Base-by-base conservation (phyloP, 2,797 vertebrate genomes). In the Champsocephalus gunnari region DNA sequence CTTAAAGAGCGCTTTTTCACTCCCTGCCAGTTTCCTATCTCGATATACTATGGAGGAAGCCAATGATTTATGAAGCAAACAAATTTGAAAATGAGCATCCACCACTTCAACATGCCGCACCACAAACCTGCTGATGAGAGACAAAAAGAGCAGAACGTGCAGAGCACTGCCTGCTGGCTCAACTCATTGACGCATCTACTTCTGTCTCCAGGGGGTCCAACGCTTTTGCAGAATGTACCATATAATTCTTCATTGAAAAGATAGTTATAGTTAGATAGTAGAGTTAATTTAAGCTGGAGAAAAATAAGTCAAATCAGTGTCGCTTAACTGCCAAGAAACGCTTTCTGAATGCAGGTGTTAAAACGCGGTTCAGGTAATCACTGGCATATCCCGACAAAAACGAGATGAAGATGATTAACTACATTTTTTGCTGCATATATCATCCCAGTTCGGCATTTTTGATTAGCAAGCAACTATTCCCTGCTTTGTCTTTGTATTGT, bases 71-170 rank as follows among this genome's bases (percentile, higher is more conserved):
- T 92, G 89, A 85, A 90, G 90, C 86, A 85, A 91, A 91, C 89
- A 87, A 80, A 91, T 92, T 85, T 88, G 77, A 80, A 93, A 93
- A 92, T 86, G 88, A 92, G 87, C 80, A 77, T 48, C 75, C 77
- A 77, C 28, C 77, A 89, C 83, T 87, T 82, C 71, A 92, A 90
- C 91, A 69, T 77, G 92, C 91, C 87, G 80, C 80, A 83, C 93
- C 93, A 93, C 92, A 95, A 94, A 91, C 83, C 77, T 87, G 91
- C 89, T 91, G 89, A 93, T 90, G 85, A 80, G 81, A 90, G 73
- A 88, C 87, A 85, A 84, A 92, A 88, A 85, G 67, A 84, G 77
- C 51, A 65, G 71, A 83, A 67, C 3, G 3, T 67, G 81, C 67
- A 44, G 65, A 2, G 24, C 51, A 53, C n/a, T 67, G 75, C 68